Evolutionary conservation across 2,888 invertebrate genomes (phyloP).

Genomic region (Polyploca ridens): DNA sequence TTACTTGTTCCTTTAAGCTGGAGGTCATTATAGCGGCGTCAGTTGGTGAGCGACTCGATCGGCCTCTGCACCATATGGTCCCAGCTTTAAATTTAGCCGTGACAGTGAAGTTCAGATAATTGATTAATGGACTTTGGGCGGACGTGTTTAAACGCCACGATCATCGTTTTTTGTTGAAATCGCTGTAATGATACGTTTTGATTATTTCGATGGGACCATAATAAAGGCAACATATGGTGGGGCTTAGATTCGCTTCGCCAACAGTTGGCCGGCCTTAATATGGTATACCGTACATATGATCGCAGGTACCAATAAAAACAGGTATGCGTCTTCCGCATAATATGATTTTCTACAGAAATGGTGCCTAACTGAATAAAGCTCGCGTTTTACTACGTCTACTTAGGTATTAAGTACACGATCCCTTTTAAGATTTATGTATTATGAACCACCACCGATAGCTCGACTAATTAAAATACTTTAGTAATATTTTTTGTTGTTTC

Average conservation of each 20-base stretch:
- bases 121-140: constrained; percentile 79
- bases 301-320: constrained; percentile 16
- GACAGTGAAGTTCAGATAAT: constrained; percentile 77
- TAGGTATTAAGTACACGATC: too few species aligned
- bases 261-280: constrained; percentile 51
- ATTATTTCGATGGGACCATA: constrained; percentile 68
- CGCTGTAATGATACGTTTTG: constrained; percentile 78
- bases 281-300: constrained; percentile 10
- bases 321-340: constrained; percentile 16
- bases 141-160: constrained; percentile 77
- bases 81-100: constrained; percentile 71
- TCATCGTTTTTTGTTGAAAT: constrained; percentile 72
- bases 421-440: background rate
- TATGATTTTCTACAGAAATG: background rate
- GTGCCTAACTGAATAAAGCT: background rate
- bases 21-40: constrained; percentile 76
- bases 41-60: constrained; percentile 70
- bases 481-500: constrained; percentile 34
- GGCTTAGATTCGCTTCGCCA: constrained; percentile 64
- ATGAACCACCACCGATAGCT: background rate
- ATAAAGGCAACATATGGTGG: constrained; percentile 73
- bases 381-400: background rate
- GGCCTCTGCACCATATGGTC: constrained; percentile 72
- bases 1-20: constrained; percentile 68
- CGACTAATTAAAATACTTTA: constrained; percentile 39